These are phyloP conservation scores for Garrulus glandarius DNA, from an alignment of 2,797 vertebrate species.

Conservation along the genomic window DNA sequence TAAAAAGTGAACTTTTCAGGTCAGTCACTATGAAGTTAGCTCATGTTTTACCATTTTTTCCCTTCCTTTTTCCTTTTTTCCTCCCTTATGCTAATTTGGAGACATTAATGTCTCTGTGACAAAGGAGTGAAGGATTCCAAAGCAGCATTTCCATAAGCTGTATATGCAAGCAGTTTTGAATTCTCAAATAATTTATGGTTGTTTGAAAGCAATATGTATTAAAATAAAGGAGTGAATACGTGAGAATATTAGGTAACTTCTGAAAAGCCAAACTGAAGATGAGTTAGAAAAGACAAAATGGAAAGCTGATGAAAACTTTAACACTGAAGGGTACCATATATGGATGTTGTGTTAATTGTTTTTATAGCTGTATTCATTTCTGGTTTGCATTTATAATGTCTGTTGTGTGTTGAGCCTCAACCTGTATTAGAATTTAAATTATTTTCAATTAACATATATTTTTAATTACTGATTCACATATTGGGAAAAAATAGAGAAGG, in stretches of 20 bases:
- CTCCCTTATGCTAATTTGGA: background rate
- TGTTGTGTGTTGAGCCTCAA: background rate
- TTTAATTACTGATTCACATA: background rate
- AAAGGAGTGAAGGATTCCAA: background rate
- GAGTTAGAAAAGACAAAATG: background rate
- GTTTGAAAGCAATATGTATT: background rate
- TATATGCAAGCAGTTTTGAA: background rate
- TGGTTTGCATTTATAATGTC: background rate
- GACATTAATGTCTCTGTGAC: background rate
- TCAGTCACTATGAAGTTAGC: background rate
- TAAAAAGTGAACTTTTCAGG: background rate
- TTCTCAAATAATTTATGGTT: background rate
- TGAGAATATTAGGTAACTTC: background rate
- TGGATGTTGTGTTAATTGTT: background rate
- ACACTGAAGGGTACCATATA: rapidly evolving
- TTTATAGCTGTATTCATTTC: background rate
- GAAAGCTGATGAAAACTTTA: background rate
- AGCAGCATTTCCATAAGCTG: background rate
- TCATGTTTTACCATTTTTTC: background rate
- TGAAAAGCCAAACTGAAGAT: background rate
- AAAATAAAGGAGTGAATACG: background rate
- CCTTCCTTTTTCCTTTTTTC: background rate
- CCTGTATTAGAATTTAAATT: background rate
- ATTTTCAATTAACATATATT: background rate
- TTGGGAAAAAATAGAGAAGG: background rate